Evolutionary conservation across 2,888 invertebrate species (phyloP).

Genomic region (Agriotes lineatus): DNA sequence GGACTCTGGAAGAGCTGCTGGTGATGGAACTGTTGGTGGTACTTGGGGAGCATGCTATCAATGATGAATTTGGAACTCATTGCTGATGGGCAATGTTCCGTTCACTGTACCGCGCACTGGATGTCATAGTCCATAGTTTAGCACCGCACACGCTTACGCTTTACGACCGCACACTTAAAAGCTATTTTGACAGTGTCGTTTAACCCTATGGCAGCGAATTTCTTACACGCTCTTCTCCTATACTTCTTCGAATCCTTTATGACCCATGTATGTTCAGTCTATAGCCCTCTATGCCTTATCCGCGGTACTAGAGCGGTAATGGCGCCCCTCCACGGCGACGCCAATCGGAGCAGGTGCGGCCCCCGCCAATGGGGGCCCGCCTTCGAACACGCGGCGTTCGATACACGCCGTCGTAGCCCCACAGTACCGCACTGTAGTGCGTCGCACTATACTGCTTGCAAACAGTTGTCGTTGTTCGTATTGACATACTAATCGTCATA

Average conservation of each 20-base stretch:
- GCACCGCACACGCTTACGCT: conserved; percentile 58
- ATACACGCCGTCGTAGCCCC: too few species aligned
- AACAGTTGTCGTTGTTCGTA: too few species aligned
- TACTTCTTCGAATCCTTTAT: conserved; percentile 85
- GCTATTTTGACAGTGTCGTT: conserved; percentile 61
- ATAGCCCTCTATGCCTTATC: conserved; percentile 85
- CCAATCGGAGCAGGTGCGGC: conserved; percentile 70
- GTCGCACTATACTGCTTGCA: conserved; percentile 14
- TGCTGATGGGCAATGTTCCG: conserved; percentile 68
- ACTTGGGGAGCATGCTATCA: conserved; percentile 98
- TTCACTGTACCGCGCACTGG: conserved; percentile 63
- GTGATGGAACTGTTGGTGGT: conserved; percentile 84
- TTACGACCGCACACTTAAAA: conserved; percentile 62
- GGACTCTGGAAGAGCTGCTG: conserved; percentile 73
- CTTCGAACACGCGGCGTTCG: conserved; percentile 54
- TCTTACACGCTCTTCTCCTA: conserved; percentile 73
- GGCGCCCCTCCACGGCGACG: conserved; percentile 66
- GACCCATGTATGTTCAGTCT: conserved; percentile 88
- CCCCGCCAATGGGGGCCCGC: conserved; percentile 66
- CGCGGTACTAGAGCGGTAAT: conserved; percentile 72
- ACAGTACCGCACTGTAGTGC: conserved; percentile 46
- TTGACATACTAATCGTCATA: conserved; percentile 15
- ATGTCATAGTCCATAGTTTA: conserved; percentile 60
- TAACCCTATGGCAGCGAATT: conserved; percentile 65
- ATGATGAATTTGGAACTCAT: conserved; percentile 98